Percentiles rank a stretch among this genome's conserved stretches.
phyloP scores from a whole-genome alignment of 2,113 vertebrate species.

The Austrofundulus limnaeus region DNA sequence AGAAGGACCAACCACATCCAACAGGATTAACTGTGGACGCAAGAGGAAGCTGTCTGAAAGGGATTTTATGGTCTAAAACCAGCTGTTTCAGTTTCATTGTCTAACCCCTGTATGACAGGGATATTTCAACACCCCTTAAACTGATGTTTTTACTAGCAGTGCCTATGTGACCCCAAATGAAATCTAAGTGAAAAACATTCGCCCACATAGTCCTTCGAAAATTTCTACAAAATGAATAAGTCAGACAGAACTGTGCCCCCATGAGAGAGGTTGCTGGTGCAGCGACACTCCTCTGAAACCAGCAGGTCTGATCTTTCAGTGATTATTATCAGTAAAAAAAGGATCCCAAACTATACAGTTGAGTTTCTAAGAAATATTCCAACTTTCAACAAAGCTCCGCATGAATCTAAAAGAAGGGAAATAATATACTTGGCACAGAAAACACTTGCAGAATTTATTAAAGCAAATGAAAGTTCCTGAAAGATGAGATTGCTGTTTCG shows the following conservation, averaged over 20 bases:
- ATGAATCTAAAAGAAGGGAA: neutral
- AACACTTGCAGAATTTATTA: conserved; percentile 50
- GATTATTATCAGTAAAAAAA: conserved; percentile 62
- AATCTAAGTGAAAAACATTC: conserved; percentile 42
- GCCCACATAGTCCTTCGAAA: conserved; percentile 36
- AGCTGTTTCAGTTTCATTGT: too few species aligned
- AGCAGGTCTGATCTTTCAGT: conserved; percentile 58
- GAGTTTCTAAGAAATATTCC: conserved; percentile 35
- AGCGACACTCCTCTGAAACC: conserved; percentile 39
- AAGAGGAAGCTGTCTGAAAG: too few species aligned
- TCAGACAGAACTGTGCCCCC: conserved; percentile 46
- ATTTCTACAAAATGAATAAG: conserved; percentile 48
- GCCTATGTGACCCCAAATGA: conserved; percentile 51
- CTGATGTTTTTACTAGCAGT: conserved; percentile 39
- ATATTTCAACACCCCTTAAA: conserved; percentile 22
- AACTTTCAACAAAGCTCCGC: conserved; percentile 48
- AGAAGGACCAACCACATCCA: too few species aligned
- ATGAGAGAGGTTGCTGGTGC: conserved; percentile 40
- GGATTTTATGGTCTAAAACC: too few species aligned
- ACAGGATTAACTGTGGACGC: too few species aligned
- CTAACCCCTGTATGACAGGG: too few species aligned
- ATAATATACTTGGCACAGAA: conserved; percentile 14
- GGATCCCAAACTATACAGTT: conserved; percentile 39
- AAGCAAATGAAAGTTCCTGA: conserved; percentile 38
- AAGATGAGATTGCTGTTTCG: conserved; percentile 48